phyloP scores from a whole-genome alignment of 1,140 invertebrate genomes.

The Musca vetustissima region DNA sequence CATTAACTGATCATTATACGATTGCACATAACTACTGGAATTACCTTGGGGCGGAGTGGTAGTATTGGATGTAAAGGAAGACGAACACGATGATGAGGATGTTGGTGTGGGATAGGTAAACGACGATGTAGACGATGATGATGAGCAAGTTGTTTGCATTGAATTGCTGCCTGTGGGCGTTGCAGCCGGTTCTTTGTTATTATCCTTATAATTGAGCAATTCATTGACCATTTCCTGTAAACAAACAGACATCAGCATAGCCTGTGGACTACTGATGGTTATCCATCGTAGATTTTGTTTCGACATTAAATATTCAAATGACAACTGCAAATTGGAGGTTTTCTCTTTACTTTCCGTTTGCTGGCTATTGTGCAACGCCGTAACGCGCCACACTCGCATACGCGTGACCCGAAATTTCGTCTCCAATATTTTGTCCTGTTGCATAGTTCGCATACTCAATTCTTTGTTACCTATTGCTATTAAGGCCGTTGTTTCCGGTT shows the following conservation, averaged over 20 bases:
- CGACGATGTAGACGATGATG: constrained; percentile 29
- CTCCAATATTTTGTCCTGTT: constrained; percentile 66
- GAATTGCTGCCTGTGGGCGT: background rate
- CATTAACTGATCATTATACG: too few species aligned
- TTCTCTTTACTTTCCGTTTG: constrained; percentile 31
- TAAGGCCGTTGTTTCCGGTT: constrained; percentile 65
- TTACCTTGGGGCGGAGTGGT: constrained; percentile 16
- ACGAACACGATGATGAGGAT: constrained; percentile 54
- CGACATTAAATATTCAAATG: constrained; percentile 94
- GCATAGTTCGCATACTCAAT: constrained; percentile 67
- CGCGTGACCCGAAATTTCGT: constrained; percentile 88
- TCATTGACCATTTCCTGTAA: constrained; percentile 95
- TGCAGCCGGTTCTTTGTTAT: constrained; percentile 37
- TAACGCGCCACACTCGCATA: constrained; percentile 97
- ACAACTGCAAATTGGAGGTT: constrained; percentile 64
- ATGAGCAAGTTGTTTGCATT: constrained; percentile 2
- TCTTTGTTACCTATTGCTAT: constrained; percentile 79
- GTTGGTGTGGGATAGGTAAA: constrained; percentile 31
- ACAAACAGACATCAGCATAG: constrained; percentile 93
- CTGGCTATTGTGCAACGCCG: constrained; percentile 73
- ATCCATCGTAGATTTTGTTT: constrained; percentile 92
- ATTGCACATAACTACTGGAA: too few species aligned
- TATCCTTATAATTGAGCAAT: constrained; percentile 79
- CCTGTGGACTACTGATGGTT: constrained; percentile 84
- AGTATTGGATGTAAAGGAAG: constrained; percentile 36